phyloP scores from a whole-genome alignment of 2,888 invertebrate genomes.

The Eledone cirrhosa region DNA sequence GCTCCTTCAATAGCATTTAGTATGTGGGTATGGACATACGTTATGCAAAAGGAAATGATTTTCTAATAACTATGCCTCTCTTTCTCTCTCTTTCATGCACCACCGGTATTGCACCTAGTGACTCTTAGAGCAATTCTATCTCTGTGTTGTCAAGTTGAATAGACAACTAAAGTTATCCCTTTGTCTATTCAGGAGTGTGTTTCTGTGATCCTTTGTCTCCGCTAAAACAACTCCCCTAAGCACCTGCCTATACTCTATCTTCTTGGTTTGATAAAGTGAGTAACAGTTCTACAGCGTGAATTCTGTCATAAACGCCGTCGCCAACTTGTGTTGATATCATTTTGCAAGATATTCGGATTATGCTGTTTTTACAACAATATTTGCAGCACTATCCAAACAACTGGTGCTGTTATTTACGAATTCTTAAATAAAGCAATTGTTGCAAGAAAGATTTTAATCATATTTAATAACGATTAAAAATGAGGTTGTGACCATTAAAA shows the following conservation, averaged over 20 bases:
- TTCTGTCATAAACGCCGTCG: no score
- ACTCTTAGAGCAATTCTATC: not conserved
- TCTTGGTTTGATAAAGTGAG: no score
- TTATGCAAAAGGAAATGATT: conserved; percentile 19
- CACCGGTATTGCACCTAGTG: not conserved
- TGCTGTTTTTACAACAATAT: no score
- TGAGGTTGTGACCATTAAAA: not conserved
- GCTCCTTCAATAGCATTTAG: conserved; percentile 17
- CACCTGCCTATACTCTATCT: not conserved
- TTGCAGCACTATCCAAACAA: no score
- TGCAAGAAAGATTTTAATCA: no score
- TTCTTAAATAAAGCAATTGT: no score
- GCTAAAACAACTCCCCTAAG: not conserved
- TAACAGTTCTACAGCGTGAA: no score
- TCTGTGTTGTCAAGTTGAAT: not conserved
- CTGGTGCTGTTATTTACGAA: no score
- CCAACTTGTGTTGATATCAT: no score
- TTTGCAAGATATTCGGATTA: no score
- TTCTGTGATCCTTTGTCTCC: not conserved
- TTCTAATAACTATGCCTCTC: not conserved
- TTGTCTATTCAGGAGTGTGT: not conserved
- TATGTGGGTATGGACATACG: conserved; percentile 17
- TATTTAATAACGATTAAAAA: not conserved
- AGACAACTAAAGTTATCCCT: not conserved
- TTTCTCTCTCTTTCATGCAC: not conserved